Evolutionary conservation across 2,888 invertebrate genomes (phyloP).

Genomic region (Microplitis manilae): DNA sequence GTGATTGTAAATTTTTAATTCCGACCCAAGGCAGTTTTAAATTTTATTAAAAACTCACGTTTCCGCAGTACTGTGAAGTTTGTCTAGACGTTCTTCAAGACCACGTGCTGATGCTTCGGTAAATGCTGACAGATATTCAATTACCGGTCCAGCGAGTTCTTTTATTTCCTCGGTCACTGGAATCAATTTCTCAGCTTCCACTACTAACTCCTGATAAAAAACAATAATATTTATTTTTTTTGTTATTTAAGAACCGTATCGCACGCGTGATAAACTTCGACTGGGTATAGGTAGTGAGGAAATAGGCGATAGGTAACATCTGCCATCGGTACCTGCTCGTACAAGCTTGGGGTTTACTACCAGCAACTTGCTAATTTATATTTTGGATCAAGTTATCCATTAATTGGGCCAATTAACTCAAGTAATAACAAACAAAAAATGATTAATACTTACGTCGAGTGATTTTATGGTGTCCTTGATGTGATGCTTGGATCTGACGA

Average conservation of each 20-base stretch:
- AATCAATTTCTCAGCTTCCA: constrained; percentile 81
- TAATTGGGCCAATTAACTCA: no score
- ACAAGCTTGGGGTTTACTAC: neutral
- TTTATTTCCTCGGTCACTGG: constrained; percentile 78
- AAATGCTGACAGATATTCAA: constrained; percentile 80
- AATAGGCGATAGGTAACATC: constrained; percentile 5
- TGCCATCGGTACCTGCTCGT: constrained; percentile 17
- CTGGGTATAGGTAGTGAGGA: neutral
- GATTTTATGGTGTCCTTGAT: constrained; percentile 82
- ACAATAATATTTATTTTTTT: neutral
- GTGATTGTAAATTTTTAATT: neutral
- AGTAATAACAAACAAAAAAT: neutral
- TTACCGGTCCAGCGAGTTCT: constrained; percentile 80
- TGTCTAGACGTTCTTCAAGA: constrained; percentile 80
- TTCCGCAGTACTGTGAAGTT: constrained; percentile 80
- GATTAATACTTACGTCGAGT: constrained; percentile 76
- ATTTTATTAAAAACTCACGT: constrained; percentile 71
- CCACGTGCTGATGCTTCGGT: constrained; percentile 80
- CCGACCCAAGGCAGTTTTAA: neutral
- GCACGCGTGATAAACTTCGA: neutral
- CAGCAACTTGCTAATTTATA: neutral
- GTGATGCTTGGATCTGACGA: constrained; percentile 82
- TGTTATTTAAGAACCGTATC: neutral
- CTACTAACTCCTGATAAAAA: constrained; percentile 78
- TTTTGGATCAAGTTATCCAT: neutral